Base-by-base conservation (phyloP, 2,797 vertebrate species). In the Cossypha niveicapilla region DNA sequence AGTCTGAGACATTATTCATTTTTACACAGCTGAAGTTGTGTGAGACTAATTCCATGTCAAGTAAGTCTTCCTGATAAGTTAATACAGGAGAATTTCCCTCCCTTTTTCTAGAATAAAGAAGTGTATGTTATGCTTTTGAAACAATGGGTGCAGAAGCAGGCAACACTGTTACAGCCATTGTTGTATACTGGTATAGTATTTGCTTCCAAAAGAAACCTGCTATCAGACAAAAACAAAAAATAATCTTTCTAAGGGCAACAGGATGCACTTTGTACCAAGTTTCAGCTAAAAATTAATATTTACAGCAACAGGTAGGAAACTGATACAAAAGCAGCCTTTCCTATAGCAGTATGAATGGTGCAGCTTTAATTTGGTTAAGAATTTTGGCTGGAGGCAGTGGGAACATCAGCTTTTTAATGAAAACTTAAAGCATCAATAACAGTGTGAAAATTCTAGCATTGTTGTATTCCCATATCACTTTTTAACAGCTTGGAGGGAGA, bases 341-440 rank as follows among this genome's bases (percentile, higher is more conserved):
- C n/a, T 73, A 57, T 60, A 94, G 48, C 47, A 87, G 22, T 53
- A 72, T 78, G 62, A 94, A 77, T 57, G 17, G 56, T 75, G 41
- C 28, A 83, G 27, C 44, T 88, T 95, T 96, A 94, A 94, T 87
- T 86, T 71, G 96, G 88, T 88, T 93, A 79, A 72, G 72, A 94
- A 63, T 94, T 96, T 96, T 88, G 70, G 74, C 94, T 96, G 47
- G 81, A 96, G 94, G 91, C 92, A 84, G 13, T 56, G 37, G 90
- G 56, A 96, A 87, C 70, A 93, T 83, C 80, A 93, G 44, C 41
- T 84, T 96, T 94, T 95, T 96, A 97, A 97, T 93, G 92, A 97
- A 95, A 96, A 87, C 50, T 80, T 77, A 63, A 81, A 96, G 54
- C 0, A 6, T 95, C 94, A 67, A 84, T 42, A 90, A 81, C 83